Conservation (phyloP, 2,888 invertebrate genomes). For the Cinara cedri region DNA sequence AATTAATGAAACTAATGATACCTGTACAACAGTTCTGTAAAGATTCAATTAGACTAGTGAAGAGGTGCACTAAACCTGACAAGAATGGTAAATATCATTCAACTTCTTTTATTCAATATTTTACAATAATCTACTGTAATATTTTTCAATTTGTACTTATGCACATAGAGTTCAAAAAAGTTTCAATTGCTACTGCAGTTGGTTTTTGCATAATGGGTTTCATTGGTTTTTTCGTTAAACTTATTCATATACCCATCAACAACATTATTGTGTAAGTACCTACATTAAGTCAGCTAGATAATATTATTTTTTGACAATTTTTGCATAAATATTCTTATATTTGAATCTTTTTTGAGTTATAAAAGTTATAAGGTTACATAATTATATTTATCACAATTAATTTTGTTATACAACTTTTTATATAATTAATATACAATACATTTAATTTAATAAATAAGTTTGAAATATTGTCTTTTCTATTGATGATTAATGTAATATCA, state of each 20-base stretch:
- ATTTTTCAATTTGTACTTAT: constrained; percentile 57
- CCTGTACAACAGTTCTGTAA: constrained; percentile 96
- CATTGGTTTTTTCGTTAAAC: constrained; percentile 99
- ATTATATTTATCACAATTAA: too few relatives aligned
- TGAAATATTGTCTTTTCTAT: too few relatives aligned
- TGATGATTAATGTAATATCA: too few relatives aligned
- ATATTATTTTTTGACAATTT: too few relatives aligned
- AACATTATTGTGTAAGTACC: constrained; percentile 93
- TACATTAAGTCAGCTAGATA: too few relatives aligned
- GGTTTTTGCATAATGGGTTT: constrained; percentile 99
- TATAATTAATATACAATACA: too few relatives aligned
- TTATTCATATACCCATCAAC: constrained; percentile 99
- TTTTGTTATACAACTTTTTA: too few relatives aligned
- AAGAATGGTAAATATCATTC: constrained; percentile 81
- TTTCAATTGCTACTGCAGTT: constrained; percentile 98
- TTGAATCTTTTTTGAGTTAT: too few relatives aligned
- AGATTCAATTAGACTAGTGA: constrained; percentile 96
- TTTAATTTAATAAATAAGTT: too few relatives aligned
- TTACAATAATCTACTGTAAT: constrained; percentile 3
- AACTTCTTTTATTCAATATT: background rate
- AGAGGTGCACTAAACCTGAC: constrained; percentile 99
- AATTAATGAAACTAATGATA: constrained; percentile 90
- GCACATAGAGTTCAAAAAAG: constrained; percentile 95
- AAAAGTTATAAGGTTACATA: too few relatives aligned
- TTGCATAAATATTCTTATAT: too few relatives aligned